Conservation (phyloP, 2,888 invertebrate genomes). For the Brachylomia viminalis region DNA sequence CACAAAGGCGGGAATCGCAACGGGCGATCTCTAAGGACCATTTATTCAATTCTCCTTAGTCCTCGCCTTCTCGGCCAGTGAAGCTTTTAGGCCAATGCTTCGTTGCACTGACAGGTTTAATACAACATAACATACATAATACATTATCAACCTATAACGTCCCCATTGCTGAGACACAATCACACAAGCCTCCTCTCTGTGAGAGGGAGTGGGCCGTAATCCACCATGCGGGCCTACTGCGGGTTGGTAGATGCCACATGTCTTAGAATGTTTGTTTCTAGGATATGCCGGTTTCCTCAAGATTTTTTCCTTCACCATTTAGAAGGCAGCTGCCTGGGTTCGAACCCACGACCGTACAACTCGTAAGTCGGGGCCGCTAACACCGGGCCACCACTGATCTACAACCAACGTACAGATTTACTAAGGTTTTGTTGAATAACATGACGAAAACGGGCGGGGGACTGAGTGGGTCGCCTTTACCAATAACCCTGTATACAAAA, state of each 20-base stretch:
- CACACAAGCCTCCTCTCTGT: not conserved
- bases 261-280: not conserved
- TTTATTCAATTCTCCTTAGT: slow-evolving; percentile 51
- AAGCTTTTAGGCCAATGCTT: slow-evolving; percentile 29
- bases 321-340: not conserved
- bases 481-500: no score
- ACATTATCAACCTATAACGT: not conserved
- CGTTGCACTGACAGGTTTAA: slow-evolving; percentile 10
- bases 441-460: no score
- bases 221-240: not conserved
- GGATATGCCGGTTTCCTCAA: not conserved
- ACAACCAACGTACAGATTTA: slow-evolving; percentile 1
- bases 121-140: no score
- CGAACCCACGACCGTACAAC: no score
- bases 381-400: not conserved
- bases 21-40: slow-evolving; percentile 44
- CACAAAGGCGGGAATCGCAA: slow-evolving; percentile 52
- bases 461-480: not conserved
- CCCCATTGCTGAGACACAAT: not conserved
- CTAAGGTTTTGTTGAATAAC: not conserved
- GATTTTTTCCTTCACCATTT: not conserved
- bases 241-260: no score
- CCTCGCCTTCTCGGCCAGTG: not conserved
- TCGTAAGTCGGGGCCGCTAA: not conserved
- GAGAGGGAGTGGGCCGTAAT: not conserved